These are phyloP conservation scores for Caenorhabditis uteleia DNA, from an alignment of 2,888 invertebrate genomes.

Conservation along the genomic window DNA sequence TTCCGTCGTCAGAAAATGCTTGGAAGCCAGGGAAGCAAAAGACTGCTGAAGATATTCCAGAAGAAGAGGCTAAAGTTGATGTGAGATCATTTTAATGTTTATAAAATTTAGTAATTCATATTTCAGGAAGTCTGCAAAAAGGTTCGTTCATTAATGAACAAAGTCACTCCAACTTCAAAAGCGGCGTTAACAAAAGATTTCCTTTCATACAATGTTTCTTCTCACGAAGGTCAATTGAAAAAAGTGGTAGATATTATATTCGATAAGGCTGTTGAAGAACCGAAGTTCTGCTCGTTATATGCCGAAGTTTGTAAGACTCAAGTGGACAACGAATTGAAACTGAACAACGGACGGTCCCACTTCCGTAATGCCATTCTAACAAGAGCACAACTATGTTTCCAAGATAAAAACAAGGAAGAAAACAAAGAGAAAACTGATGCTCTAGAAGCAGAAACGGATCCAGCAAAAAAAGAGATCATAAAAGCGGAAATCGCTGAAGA, in stretches of 20 bases:
- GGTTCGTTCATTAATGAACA: slow-evolving; percentile 60
- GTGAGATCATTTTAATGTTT: slow-evolving; percentile 3
- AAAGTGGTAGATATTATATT: slow-evolving; percentile 53
- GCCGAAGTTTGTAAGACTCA: slow-evolving; percentile 45
- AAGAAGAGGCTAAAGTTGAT: slow-evolving; percentile 32
- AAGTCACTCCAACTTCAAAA: slow-evolving; percentile 60
- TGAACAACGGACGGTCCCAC: slow-evolving; percentile 12
- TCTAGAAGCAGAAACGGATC: slow-evolving; percentile 50
- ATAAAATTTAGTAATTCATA: not conserved
- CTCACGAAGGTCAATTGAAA: slow-evolving; percentile 15
- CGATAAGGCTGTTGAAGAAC: slow-evolving; percentile 60
- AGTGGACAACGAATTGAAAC: slow-evolving; percentile 33
- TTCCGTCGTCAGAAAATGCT: slow-evolving; percentile 49
- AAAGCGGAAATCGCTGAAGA: slow-evolving; percentile 28
- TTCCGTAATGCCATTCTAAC: slow-evolving; percentile 52
- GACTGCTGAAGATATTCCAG: slow-evolving; percentile 8
- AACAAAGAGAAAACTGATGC: slow-evolving; percentile 12
- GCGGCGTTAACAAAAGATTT: slow-evolving; percentile 50
- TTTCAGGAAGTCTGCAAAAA: slow-evolving; percentile 47
- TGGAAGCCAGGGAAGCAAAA: slow-evolving; percentile 55
- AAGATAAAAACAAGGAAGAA: slow-evolving; percentile 30
- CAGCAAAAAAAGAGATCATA: slow-evolving; percentile 44
- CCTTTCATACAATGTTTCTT: slow-evolving; percentile 41
- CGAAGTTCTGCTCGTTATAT: slow-evolving; percentile 55
- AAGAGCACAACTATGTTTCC: slow-evolving; percentile 47